phyloP scores from a whole-genome alignment of 2,113 vertebrate species.

The Natator depressus region DNA sequence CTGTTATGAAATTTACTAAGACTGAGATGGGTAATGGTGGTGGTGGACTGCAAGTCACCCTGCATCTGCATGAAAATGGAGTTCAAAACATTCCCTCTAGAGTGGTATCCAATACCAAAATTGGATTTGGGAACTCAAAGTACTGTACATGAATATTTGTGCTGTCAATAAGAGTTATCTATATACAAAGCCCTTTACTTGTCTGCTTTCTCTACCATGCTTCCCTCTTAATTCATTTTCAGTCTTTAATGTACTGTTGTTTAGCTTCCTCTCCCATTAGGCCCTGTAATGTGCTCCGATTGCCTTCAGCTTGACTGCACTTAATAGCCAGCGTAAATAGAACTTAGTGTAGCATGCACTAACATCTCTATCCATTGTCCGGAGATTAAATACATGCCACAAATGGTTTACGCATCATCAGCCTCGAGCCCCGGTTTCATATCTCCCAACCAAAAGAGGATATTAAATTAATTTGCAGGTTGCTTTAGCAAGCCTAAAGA shows the following conservation, averaged over 20 bases:
- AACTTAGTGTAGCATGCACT: constrained; percentile 91
- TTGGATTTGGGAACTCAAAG: constrained; percentile 74
- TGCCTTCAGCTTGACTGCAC: constrained; percentile 89
- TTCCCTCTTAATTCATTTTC: constrained; percentile 89
- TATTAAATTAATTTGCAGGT: constrained; percentile 93
- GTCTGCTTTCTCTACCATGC: constrained; percentile 80
- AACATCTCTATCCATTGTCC: constrained; percentile 92
- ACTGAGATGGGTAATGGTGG: neutral
- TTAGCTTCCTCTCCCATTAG: constrained; percentile 88
- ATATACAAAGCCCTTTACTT: constrained; percentile 76
- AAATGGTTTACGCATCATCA: constrained; percentile 90
- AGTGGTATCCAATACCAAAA: constrained; percentile 74
- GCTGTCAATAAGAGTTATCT: constrained; percentile 84
- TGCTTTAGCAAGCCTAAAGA: constrained; percentile 87
- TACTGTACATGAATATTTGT: constrained; percentile 69
- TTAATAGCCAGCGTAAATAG: constrained; percentile 93
- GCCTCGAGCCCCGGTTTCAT: constrained; percentile 84
- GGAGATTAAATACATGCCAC: constrained; percentile 92
- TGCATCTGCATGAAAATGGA: constrained; percentile 62
- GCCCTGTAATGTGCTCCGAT: constrained; percentile 88
- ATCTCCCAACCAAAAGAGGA: constrained; percentile 86
- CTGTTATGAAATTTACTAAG: constrained; percentile 1
- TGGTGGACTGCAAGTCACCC: constrained; percentile 20
- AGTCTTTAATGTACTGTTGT: constrained; percentile 89
- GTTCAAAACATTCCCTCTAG: constrained; percentile 65